Percentiles rank a stretch among this genome's conserved stretches.
These are phyloP conservation scores for Lepidurus packardi DNA, from an alignment of 1,140 invertebrate species.

Conservation along the genomic window DNA sequence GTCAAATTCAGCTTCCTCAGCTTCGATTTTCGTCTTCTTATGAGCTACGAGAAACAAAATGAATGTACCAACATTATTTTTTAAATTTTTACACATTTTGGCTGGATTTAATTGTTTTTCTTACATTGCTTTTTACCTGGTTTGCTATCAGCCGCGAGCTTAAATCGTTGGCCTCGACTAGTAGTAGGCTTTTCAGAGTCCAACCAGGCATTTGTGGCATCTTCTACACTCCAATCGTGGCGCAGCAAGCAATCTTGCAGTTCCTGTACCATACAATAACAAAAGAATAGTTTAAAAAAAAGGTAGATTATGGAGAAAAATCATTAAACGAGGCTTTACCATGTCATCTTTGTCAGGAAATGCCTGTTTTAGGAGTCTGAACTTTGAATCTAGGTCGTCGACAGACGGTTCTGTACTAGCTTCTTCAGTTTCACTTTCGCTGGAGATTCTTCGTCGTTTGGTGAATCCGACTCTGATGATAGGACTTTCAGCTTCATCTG, in stretches of 20 bases:
- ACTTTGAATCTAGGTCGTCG: neutral
- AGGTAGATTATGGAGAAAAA: neutral
- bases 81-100: too few species aligned
- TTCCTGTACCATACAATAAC: neutral
- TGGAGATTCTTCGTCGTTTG: slow-evolving; percentile 14
- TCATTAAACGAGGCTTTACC: neutral
- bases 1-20: slow-evolving; percentile 7
- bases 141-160: neutral
- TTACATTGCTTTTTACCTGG: too few species aligned
- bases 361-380: neutral
- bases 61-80: too few species aligned
- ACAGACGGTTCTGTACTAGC: neutral
- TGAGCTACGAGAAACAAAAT: neutral
- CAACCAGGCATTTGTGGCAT: neutral
- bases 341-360: neutral
- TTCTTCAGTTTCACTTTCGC: neutral
- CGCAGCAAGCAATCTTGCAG: neutral
- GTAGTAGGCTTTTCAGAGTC: neutral
- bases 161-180: neutral
- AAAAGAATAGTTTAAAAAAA: neutral
- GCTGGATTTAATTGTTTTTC: too few species aligned
- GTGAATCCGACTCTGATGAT: neutral
- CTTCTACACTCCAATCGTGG: neutral
- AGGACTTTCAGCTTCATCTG: neutral
- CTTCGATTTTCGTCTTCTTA: neutral